Evolutionary conservation across 2,797 vertebrate genomes (phyloP).

Genomic region (Micrastur ruficollis): DNA sequence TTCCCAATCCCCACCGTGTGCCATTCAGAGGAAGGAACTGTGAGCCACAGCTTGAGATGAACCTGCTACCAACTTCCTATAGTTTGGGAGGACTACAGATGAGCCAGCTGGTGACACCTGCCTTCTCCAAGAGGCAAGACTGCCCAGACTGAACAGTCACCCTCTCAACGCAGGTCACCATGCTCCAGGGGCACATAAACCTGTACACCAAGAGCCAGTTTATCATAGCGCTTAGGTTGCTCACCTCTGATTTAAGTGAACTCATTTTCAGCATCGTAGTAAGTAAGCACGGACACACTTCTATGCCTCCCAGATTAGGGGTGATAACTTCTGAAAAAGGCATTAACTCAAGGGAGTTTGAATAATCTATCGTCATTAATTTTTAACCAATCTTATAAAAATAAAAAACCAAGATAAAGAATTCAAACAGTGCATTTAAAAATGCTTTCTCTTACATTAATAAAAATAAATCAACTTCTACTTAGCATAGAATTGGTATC

Average conservation of each 20-base stretch:
- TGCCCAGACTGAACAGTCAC: neutral
- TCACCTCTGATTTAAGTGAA: neutral
- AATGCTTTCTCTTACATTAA: neutral
- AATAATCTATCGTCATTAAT: neutral
- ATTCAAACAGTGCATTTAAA: neutral
- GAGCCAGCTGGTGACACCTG: neutral
- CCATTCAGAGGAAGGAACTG: neutral
- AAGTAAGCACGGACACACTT: neutral
- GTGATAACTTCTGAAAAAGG: neutral
- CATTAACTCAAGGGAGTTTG: neutral
- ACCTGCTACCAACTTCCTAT: neutral
- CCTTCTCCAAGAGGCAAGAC: neutral
- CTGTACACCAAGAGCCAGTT: neutral
- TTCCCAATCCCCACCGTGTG: neutral
- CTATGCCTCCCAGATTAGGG: neutral
- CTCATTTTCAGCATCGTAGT: neutral
- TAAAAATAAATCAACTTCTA: neutral
- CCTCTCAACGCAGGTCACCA: rapidly evolving
- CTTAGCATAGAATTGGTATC: neutral
- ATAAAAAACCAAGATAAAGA: neutral
- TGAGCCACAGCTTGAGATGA: neutral
- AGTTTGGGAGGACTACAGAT: neutral
- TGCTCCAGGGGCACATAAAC: neutral
- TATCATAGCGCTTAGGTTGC: neutral
- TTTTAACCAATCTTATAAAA: neutral